Conservation (phyloP, 2,888 invertebrate genomes). For the Callimorpha dominula region DNA sequence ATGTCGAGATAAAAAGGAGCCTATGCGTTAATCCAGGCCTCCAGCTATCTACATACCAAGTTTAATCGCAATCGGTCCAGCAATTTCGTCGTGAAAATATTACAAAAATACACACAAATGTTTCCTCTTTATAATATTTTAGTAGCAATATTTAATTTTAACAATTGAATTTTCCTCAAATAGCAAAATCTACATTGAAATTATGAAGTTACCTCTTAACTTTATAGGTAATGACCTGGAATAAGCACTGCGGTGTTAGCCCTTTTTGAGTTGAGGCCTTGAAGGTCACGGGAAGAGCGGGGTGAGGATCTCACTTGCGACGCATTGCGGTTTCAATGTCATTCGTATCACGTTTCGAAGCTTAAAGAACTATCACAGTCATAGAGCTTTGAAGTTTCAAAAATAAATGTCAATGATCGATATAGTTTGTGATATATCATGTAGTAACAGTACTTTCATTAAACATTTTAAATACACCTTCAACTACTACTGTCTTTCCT, state of each 20-base stretch:
- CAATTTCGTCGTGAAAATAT: too few species aligned
- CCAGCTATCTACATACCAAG: too few species aligned
- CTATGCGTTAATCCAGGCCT: too few species aligned
- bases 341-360: background rate
- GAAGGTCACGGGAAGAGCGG: slow-evolving; percentile 1
- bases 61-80: too few species aligned
- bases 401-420: background rate
- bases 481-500: too few species aligned
- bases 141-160: background rate
- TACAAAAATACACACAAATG: too few species aligned
- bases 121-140: too few species aligned
- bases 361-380: background rate
- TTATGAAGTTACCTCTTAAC: slow-evolving; percentile 2
- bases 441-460: too few species aligned
- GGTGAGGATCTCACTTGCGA: background rate
- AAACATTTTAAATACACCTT: too few species aligned
- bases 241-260: background rate
- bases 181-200: slow-evolving; percentile 5
- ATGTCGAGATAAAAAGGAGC: too few species aligned
- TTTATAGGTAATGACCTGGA: slow-evolving; percentile 1
- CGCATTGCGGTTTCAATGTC: background rate
- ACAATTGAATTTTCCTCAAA: background rate
- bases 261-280: background rate
- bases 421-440: background rate
- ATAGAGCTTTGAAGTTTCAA: background rate